Percentiles rank a stretch among this genome's conserved stretches.
phyloP scores from a whole-genome alignment of 2,797 vertebrate species.

The Anolis apletophallus region DNA sequence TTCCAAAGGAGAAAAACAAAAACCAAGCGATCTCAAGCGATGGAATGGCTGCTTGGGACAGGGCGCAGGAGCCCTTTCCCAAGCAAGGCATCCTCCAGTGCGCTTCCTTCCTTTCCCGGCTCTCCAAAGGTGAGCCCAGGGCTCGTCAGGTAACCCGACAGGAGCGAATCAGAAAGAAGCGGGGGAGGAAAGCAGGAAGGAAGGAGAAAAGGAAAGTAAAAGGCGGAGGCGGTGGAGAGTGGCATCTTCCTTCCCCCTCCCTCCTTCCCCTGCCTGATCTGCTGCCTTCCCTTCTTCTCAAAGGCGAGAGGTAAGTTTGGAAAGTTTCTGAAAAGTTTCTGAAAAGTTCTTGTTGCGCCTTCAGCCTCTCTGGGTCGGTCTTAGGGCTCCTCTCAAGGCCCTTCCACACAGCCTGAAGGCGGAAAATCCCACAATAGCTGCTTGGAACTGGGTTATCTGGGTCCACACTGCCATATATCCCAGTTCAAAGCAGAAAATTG shows the following conservation, averaged over 20 bases:
- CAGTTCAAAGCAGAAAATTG: too few species aligned
- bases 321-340: not conserved
- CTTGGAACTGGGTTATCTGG: too few species aligned
- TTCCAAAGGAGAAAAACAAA: too few species aligned
- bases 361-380: too few species aligned
- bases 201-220: not conserved
- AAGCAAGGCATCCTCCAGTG: not conserved
- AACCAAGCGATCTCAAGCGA: not conserved
- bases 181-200: not conserved
- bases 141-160: too few species aligned
- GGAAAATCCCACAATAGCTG: too few species aligned
- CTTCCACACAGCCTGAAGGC: too few species aligned
- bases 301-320: not conserved
- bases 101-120: not conserved
- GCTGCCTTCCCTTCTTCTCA: not conserved
- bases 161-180: not conserved
- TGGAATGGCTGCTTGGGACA: not conserved
- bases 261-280: not conserved
- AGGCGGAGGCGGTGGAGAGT: too few species aligned
- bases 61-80: too few species aligned
- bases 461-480: too few species aligned
- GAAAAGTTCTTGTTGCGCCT: not conserved
- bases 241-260: not conserved
- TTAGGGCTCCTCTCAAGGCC: too few species aligned
- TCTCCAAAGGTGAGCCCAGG: not conserved